phyloP scores from a whole-genome alignment of 2,888 invertebrate genomes.

The Morpho helenor region DNA sequence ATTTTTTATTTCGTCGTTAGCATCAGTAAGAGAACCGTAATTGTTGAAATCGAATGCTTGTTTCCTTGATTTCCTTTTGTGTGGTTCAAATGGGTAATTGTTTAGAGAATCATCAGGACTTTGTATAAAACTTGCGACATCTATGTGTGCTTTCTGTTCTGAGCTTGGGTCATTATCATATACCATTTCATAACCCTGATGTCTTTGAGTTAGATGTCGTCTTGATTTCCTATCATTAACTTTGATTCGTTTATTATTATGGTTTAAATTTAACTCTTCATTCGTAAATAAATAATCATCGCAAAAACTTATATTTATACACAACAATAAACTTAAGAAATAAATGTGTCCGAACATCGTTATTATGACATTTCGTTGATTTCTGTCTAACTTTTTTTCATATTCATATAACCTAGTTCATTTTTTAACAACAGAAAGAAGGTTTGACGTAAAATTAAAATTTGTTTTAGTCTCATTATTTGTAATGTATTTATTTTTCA shows the following conservation, averaged over 20 bases:
- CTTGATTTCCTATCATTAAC: neutral
- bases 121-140: conserved; percentile 50
- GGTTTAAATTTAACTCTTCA: conserved; percentile 15
- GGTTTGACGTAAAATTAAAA: neutral
- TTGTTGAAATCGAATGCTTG: conserved; percentile 3
- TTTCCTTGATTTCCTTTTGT: conserved; percentile 19
- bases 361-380: conserved; percentile 27
- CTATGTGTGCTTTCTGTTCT: conserved; percentile 41
- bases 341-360: conserved; percentile 30
- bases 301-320: conserved; percentile 26
- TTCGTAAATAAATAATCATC: conserved; percentile 25
- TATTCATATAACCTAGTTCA: neutral
- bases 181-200: conserved; percentile 22
- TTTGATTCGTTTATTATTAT: conserved; percentile 8
- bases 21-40: neutral
- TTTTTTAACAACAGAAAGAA: neutral
- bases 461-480: neutral
- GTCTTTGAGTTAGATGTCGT: conserved; percentile 13
- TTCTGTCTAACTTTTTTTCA: conserved; percentile 1
- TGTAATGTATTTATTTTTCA: no score
- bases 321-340: conserved; percentile 29
- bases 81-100: conserved; percentile 23
- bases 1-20: conserved; percentile 4
- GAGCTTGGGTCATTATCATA: conserved; percentile 25
- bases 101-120: conserved; percentile 35